Evolutionary conservation across 2,888 invertebrate species (phyloP), one percentile per base, ranked within the genome.

Genomic region (Willowsia nigromaculata): DNA sequence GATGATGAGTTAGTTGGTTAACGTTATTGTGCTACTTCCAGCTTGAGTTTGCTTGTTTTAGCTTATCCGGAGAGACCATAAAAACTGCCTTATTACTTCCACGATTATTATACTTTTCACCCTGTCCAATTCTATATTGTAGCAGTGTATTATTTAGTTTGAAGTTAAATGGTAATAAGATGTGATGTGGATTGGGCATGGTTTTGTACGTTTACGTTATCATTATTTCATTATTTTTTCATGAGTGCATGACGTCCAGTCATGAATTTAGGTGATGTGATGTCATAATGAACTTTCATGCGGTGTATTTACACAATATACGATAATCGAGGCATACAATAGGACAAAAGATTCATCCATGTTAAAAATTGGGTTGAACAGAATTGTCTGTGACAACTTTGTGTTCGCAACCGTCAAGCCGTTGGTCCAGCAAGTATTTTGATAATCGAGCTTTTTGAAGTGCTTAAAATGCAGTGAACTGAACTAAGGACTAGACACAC

Each of bases 181-280:
- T 74, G 82, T 81, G 43, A 71, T 62, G 76, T 62, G n/a, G n/a
- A 82, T 74, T 86, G 27, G 83, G 47, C 18, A 22, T 83, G 88
- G 43, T 27, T 76, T 47, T 76, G 76, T 53, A 88, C 82, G 62
- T 65, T 74, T n/a, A n/a, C n/a, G n/a, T 59, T 56, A 65, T 56
- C 74, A 88, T 88, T 88, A 83, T 88, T 88, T 88, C 83, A 83
- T 88, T 88, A 83, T 83, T 76, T 76, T 83, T 65, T 47, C 74
- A 50, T 30, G 62, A 59, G 62, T 43, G 47, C 82, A 47, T 82
- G 82, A 82, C 65, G 43, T 43, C 47, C 30, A 30, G 71, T 50
- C 18, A 6, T n/a, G n/a, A n/a, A n/a, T n/a, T n/a, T n/a, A n/a
- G n/a, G n/a, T n/a, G n/a, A n/a, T n/a, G n/a, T n/a, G n/a, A n/a